Base-by-base conservation (phyloP, 2,113 vertebrate species). In the Poeciliopsis retropinna region DNA sequence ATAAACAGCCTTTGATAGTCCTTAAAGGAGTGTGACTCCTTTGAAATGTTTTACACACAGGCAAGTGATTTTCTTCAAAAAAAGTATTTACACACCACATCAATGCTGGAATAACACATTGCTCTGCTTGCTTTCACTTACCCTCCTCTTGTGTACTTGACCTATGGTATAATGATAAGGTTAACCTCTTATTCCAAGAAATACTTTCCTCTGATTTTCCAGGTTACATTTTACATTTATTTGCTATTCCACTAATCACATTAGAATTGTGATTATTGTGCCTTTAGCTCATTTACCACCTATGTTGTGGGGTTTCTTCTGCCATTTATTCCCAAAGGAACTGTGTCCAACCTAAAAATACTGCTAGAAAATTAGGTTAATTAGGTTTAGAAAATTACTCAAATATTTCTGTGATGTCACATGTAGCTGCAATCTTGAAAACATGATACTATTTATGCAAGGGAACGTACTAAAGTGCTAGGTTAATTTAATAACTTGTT, bases 11-110 rank as follows among this genome's bases (percentile, higher is more conserved):
- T 79, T 68, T 81, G 44, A 83, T 79, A 61, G 32, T 73, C 66
- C 69, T n/a, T 1, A 60, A 79, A 81, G 75, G 79, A 82, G n/a
- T 60, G 67, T 29, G 15, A 64, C 72, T 80, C 65, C 27, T 76
- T 82, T 76, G 73, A 80, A 82, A 81, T 80, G 32, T 67, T 76
- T 73, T 67, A 7, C 68, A 71, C 61, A 34, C 30, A 30, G 72
- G 17, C 39, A 81, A 78, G 69, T 78, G 68, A 72, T 78, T 76
- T 84, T 83, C 77, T 81, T 79, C 61, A 82, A 79, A 77, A 74
- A 62, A 78, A 57, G n/a, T 79, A 69, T 86, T 82, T 86, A 74
- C 70, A 84, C 70, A 78, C 44, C 57, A 62, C 27, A 64, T 47
- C 69, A 85, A 41, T 67, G 62, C 84, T 83, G 75, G 81, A 85